phyloP scores from a whole-genome alignment of 2,113 vertebrate species.

The Cynopterus brachyotis region DNA sequence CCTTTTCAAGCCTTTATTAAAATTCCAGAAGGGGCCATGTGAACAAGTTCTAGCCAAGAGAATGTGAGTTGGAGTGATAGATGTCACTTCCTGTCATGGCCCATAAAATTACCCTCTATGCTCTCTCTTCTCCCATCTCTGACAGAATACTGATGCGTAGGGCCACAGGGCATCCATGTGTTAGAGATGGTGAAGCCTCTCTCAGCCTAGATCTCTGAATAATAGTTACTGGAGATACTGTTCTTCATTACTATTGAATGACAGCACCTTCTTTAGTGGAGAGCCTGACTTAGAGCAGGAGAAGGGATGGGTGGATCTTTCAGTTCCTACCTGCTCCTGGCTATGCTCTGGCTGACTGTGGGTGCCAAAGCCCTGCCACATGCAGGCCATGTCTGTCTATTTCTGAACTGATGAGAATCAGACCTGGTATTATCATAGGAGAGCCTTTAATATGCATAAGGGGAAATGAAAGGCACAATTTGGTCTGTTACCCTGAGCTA shows the following conservation, averaged over 20 bases:
- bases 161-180: rapidly evolving
- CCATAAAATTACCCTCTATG: not conserved
- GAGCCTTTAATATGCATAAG: not conserved
- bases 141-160: not conserved
- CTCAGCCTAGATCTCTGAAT: not conserved
- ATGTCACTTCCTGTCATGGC: not conserved
- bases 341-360: not conserved
- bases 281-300: not conserved
- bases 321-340: not conserved
- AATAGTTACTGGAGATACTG: not conserved
- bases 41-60: not conserved
- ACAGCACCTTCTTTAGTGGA: not conserved
- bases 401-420: not conserved
- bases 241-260: slow-evolving; percentile 23
- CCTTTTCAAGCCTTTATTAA: slow-evolving; percentile 5
- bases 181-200: not conserved
- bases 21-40: not conserved
- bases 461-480: not conserved
- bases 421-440: not conserved
- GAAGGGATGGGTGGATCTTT: not conserved
- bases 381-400: not conserved
- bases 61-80: not conserved
- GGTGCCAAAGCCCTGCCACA: not conserved
- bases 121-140: not conserved
- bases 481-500: not conserved